Percentiles rank a stretch among this genome's conserved stretches.
These are phyloP conservation scores for Plemyria rubiginata DNA, from an alignment of 2,888 invertebrate species.

Conservation along the genomic window DNA sequence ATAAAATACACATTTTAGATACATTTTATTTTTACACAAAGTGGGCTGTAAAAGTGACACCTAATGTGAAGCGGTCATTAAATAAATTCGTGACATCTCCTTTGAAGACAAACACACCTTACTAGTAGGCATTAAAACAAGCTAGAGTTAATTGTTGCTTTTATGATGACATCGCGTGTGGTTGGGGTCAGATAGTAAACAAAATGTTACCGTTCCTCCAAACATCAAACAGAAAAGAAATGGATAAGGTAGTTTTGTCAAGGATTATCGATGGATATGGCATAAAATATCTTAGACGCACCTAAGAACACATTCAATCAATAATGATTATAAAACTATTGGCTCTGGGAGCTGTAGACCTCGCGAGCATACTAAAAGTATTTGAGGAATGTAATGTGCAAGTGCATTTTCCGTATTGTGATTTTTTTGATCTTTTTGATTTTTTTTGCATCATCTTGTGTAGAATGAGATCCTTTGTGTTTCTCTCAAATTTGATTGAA, in stretches of 20 bases:
- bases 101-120: slow-evolving; percentile 73
- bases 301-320: no score
- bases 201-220: slow-evolving; percentile 63
- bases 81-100: slow-evolving; percentile 64
- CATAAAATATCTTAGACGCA: background rate
- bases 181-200: slow-evolving; percentile 64
- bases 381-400: no score
- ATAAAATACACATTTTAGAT: no score
- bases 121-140: slow-evolving; percentile 67
- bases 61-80: slow-evolving; percentile 56
- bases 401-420: no score
- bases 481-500: no score
- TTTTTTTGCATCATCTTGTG: no score
- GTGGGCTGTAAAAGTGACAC: slow-evolving; percentile 32
- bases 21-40: slow-evolving; percentile 38
- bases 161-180: slow-evolving; percentile 79
- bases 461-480: no score
- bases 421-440: no score
- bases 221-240: slow-evolving; percentile 18
- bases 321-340: no score
- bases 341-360: no score
- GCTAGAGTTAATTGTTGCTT: slow-evolving; percentile 76
- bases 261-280: background rate
- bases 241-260: slow-evolving; percentile 16
- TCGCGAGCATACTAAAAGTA: no score